phyloP scores from a whole-genome alignment of 2,888 invertebrate species.

The Sisyra terminalis region DNA sequence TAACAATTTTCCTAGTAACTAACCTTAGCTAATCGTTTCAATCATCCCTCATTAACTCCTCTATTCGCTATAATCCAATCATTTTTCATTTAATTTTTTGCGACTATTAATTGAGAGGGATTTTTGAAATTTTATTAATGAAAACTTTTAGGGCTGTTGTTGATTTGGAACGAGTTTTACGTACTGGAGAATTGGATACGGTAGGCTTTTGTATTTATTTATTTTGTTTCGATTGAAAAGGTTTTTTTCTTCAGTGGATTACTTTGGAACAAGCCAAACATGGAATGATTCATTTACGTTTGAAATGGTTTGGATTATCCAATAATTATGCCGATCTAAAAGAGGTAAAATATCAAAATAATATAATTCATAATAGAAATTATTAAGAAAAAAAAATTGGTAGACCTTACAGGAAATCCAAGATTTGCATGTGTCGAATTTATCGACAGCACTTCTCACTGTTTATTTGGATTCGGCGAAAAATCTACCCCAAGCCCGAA shows the following conservation, averaged over 20 bases:
- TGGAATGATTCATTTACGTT: slow-evolving; percentile 78
- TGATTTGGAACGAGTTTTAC: slow-evolving; percentile 51
- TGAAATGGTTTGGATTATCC: slow-evolving; percentile 77
- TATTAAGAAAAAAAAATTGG: slow-evolving; percentile 7
- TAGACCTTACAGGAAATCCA: slow-evolving; percentile 62
- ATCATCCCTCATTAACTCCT: too few relatives aligned
- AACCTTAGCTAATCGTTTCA: too few relatives aligned
- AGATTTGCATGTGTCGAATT: slow-evolving; percentile 51
- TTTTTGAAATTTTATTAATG: too few relatives aligned
- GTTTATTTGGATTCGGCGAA: slow-evolving; percentile 87
- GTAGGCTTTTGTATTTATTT: slow-evolving; percentile 24
- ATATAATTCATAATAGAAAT: too few relatives aligned
- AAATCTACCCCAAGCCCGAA: slow-evolving; percentile 63
- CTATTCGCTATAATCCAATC: too few relatives aligned
- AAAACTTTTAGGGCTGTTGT: slow-evolving; percentile 44
- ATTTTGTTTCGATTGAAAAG: slow-evolving; percentile 3
- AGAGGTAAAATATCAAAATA: slow-evolving; percentile 36
- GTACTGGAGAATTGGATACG: slow-evolving; percentile 53
- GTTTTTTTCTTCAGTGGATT: slow-evolving; percentile 56
- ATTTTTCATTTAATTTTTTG: too few relatives aligned
- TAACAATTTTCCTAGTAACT: too few relatives aligned
- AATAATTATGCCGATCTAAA: slow-evolving; percentile 53
- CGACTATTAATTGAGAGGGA: too few relatives aligned
- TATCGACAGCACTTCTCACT: slow-evolving; percentile 63
- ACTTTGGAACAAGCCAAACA: slow-evolving; percentile 90